Conservation (phyloP, 2,797 vertebrate genomes). For the Trematomus bernacchii region DNA sequence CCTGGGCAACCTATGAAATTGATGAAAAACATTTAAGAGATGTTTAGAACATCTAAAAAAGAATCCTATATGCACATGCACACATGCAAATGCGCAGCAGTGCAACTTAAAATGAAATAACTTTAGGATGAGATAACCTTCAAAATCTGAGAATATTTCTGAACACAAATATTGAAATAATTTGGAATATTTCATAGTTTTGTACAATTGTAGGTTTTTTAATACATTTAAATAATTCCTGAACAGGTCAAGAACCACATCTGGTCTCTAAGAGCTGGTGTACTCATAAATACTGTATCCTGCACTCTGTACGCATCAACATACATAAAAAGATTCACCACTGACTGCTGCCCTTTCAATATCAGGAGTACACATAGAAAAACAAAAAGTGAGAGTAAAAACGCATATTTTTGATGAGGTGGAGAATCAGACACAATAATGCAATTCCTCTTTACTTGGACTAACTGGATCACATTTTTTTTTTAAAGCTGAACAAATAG, state of each 20-base stretch:
- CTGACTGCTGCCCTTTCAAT: constrained; percentile 7
- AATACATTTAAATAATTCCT: constrained; percentile 3
- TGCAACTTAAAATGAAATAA: neutral
- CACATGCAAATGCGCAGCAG: constrained; percentile 3
- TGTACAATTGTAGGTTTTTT: neutral
- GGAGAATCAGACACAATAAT: constrained; percentile 5
- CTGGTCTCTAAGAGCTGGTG: neutral
- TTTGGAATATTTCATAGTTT: constrained; percentile 1
- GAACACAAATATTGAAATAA: constrained; percentile 1
- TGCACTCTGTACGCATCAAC: constrained; percentile 5
- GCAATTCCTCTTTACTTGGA: constrained; percentile 4
- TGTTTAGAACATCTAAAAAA: constrained; percentile 24
- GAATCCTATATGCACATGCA: neutral
- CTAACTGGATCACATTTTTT: neutral
- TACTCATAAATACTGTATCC: constrained; percentile 14
- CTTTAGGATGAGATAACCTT: constrained; percentile 4
- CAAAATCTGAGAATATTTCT: neutral
- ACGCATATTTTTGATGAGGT: neutral
- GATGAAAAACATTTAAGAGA: constrained; percentile 70
- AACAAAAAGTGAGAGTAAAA: constrained; percentile 4
- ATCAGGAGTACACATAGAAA: neutral
- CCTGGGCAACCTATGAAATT: constrained; percentile 76
- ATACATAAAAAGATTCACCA: constrained; percentile 16
- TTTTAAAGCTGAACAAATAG: neutral
- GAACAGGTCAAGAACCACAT: neutral